Evolutionary conservation across 2,888 invertebrate genomes (phyloP).

Genomic region (Nymphalis urticae): DNA sequence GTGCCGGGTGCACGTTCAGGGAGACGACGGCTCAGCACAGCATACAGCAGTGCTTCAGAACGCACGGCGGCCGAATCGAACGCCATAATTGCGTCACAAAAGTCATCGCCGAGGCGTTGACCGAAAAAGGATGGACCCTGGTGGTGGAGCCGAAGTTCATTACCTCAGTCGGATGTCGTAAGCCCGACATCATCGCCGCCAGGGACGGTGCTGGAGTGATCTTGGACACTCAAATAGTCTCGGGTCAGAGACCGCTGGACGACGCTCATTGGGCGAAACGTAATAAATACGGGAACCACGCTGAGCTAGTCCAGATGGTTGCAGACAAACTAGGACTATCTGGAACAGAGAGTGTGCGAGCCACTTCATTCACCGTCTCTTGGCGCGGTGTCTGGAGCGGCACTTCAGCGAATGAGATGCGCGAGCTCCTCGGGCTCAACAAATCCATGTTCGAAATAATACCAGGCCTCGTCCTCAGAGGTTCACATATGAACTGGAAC

Average conservation of each 20-base stretch:
- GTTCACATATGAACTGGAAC: conserved; percentile 37
- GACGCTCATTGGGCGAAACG: no score
- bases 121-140: no score
- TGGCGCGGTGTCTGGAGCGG: conserved; percentile 42
- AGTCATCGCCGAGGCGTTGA: no score
- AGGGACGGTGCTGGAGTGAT: no score
- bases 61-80: conserved; percentile 51
- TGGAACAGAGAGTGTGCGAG: conserved; percentile 21
- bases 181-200: no score
- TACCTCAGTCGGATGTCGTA: no score
- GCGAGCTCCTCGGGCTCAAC: conserved; percentile 22
- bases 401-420: conserved; percentile 32
- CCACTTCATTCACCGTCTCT: conserved; percentile 40
- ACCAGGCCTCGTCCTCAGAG: conserved; percentile 28
- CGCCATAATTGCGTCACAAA: conserved; percentile 52
- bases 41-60: conserved; percentile 45
- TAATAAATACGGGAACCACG: no score
- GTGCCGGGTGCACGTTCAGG: conserved; percentile 30
- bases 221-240: no score
- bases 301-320: conserved; percentile 38
- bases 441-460: background rate
- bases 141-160: no score
- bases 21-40: background rate
- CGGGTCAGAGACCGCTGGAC: no score
- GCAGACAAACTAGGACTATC: conserved; percentile 41